A percentile compares a stretch with the other conserved stretches of the same genome.
phyloP scores from a whole-genome alignment of 1,140 invertebrate genomes.

The Acyrthosiphon pisum region DNA sequence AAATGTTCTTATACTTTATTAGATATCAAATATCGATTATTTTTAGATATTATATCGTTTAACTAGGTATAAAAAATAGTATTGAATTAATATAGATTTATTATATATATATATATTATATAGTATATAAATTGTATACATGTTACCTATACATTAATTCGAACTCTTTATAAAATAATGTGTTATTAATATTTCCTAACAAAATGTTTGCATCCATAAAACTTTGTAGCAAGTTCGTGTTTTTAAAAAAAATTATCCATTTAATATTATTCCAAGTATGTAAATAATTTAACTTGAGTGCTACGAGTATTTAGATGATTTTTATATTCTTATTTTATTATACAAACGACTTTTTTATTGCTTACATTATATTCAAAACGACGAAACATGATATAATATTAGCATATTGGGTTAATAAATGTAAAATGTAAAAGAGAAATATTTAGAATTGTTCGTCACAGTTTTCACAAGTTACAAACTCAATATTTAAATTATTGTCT shows the following conservation, averaged over 20 bases:
- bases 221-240: not conserved
- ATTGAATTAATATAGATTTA: not conserved
- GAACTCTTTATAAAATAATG: not conserved
- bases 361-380: constrained; percentile 23
- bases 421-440: not conserved
- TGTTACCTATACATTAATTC: not conserved
- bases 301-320: not conserved
- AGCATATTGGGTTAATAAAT: not conserved
- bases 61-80: not conserved
- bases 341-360: constrained; percentile 24
- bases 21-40: not conserved
- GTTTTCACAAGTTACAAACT: not conserved
- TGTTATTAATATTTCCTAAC: not conserved
- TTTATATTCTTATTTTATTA: constrained; percentile 31
- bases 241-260: not conserved
- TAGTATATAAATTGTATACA: not conserved
- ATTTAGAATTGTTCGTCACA: not conserved
- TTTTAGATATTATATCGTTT: too few relatives aligned
- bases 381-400: constrained; percentile 30
- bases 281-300: not conserved
- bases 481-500: constrained; percentile 12
- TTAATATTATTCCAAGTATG: not conserved
- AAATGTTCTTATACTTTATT: not conserved
- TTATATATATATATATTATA: too few relatives aligned
- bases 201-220: not conserved